Conservation (phyloP, 35 echinoderm and acorn worm species). For the Strongylocentrotus purpuratus region DNA sequence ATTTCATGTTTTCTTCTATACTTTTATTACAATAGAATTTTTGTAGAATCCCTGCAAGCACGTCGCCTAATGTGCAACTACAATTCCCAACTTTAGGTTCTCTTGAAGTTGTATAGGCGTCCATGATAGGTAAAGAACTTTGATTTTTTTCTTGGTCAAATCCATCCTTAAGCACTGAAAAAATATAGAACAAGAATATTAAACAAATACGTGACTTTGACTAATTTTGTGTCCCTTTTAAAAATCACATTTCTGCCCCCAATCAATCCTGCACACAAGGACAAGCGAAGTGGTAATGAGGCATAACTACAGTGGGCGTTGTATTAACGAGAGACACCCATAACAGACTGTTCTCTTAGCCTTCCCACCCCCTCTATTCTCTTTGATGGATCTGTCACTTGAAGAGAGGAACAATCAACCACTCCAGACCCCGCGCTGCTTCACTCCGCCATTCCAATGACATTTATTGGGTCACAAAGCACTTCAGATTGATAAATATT, state of each 20-base stretch:
- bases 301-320: not conserved
- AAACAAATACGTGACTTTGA: too few species aligned
- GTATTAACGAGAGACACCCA: not conserved
- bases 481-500: conserved; percentile 5
- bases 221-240: too few species aligned
- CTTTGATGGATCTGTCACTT: not conserved
- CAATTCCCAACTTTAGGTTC: too few species aligned
- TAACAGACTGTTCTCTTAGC: not conserved
- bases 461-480: conserved; percentile 17
- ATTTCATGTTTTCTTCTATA: too few species aligned
- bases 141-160: too few species aligned
- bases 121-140: too few species aligned
- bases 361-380: not conserved
- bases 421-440: not conserved
- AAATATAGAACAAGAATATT: too few species aligned
- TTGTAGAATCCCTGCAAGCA: too few species aligned
- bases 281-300: not conserved
- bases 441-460: not conserved
- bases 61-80: too few species aligned
- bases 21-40: too few species aligned
- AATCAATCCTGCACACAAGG: not conserved
- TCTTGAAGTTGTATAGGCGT: too few species aligned
- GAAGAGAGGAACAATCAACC: not conserved
- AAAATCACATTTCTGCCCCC: not conserved
- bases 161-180: too few species aligned